Conservation (phyloP, 2,113 vertebrate species). For the Enhydra lutris region DNA sequence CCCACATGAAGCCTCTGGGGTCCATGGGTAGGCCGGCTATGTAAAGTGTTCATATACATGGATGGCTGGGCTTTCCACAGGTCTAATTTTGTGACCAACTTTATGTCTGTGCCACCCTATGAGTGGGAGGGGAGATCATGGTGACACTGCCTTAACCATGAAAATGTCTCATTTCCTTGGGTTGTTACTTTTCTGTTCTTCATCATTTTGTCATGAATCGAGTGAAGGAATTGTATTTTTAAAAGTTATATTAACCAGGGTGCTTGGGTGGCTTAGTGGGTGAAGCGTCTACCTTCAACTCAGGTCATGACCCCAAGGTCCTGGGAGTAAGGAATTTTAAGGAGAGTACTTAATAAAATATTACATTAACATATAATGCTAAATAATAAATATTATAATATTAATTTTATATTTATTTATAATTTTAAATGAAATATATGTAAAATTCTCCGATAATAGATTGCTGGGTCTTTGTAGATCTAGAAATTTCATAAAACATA, state of each 20-base stretch:
- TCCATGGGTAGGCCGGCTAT: not conserved
- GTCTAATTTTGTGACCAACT: not conserved
- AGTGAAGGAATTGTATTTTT: constrained; percentile 29
- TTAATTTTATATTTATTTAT: not conserved
- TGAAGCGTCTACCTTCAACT: not conserved
- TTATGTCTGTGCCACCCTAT: not conserved
- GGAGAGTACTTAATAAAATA: not conserved
- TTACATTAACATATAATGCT: not conserved
- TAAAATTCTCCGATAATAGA: constrained; percentile 38
- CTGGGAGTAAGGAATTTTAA: not conserved
- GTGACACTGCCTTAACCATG: not conserved
- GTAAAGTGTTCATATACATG: not conserved
- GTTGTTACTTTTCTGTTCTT: not conserved
- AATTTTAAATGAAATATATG: not conserved
- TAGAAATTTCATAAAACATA: not conserved
- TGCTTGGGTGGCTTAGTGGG: not conserved
- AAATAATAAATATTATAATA: not conserved
- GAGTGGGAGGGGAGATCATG: not conserved
- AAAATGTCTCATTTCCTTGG: not conserved
- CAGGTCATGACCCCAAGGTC: not conserved
- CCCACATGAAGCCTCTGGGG: not conserved
- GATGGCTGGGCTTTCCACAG: not conserved
- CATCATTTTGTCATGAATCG: constrained; percentile 9
- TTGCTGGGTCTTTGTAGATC: not conserved
- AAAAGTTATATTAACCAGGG: not conserved